Evolutionary conservation across 2,888 invertebrate species (phyloP), one percentile per base, ranked within the genome.

Genomic region (Brachyptera risi): DNA sequence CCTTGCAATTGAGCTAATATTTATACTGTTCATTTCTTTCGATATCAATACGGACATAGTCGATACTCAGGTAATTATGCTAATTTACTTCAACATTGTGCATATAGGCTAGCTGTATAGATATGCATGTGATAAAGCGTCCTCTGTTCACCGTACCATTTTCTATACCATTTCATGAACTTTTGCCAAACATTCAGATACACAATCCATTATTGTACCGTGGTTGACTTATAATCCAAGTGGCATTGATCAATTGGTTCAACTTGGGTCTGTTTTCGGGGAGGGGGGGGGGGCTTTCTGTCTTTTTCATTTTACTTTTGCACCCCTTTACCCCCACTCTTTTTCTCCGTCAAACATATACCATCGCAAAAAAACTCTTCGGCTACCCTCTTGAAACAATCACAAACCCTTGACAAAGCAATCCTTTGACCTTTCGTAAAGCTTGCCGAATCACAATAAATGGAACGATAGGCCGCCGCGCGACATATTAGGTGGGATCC

Each of bases 161-260:
- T n/a, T n/a, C n/a, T n/a, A n/a, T 47, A 47, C 47, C 47, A 21
- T 47, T 44, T 47, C 24, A 31, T 51, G 51, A 51, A 31, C 51
- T 51, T 51, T 27, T 51, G 51, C 51, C 51, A 51, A 51, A 51
- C n/a, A 26, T 51, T 35, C 17, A 31, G 51, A 51, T 51, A 51
- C 51, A 51, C 51, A 51, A 51, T 51, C 51, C 51, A 51, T 51
- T 51, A 51, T 51, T 51, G 51, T 51, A 21, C 31, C n/a, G 35
- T 27, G 51, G 31, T 51, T 51, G 51, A 51, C 51, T 51, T 51
- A 51, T 51, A 51, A 27, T 51, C 51, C 51, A 27, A 27, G 31
- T 27, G 51, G 51, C 51, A 51, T 17, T 51, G 51, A 51, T 21
- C 31, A 51, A 51, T 51, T 51, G 51, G 17, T 51, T 15, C 35